Percentiles rank a stretch among this genome's conserved stretches.
These are phyloP conservation scores for Chanos chanos DNA, from an alignment of 2,797 vertebrate species.

Conservation along the genomic window DNA sequence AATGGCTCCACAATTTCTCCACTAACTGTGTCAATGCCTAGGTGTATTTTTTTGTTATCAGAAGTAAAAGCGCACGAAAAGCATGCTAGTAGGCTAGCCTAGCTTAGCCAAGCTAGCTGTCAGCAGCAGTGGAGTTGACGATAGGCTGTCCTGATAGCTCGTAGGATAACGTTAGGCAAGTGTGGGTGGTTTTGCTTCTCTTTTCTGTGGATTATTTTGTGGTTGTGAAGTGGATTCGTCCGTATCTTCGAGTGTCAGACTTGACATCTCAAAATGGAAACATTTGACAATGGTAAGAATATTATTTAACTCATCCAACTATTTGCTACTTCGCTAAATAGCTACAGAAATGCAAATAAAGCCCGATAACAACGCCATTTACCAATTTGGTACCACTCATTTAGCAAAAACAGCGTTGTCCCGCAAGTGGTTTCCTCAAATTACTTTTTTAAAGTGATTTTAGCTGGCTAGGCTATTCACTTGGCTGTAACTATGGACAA, in stretches of 20 bases:
- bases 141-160: not conserved
- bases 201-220: not conserved
- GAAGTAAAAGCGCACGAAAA: not conserved
- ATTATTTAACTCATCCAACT: conserved; percentile 35
- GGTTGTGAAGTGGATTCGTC: not conserved
- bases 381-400: too few relatives aligned
- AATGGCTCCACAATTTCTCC: too few relatives aligned
- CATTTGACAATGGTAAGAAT: conserved; percentile 66
- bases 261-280: conserved; percentile 59
- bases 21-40: too few relatives aligned
- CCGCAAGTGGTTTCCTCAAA: too few relatives aligned
- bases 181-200: not conserved
- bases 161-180: too few relatives aligned
- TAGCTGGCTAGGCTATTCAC: too few relatives aligned
- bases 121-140: conserved; percentile 1
- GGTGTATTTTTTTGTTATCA: not conserved
- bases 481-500: too few relatives aligned
- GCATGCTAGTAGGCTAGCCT: not conserved
- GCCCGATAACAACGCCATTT: too few relatives aligned
- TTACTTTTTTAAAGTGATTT: too few relatives aligned
- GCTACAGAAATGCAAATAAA: too few relatives aligned
- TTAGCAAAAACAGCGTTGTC: too few relatives aligned
- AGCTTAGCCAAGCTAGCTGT: not conserved
- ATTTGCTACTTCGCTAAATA: too few relatives aligned
- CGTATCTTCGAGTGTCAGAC: conserved; percentile 7